phyloP scores from a whole-genome alignment of 1,140 invertebrate genomes.

The Camponotus pennsylvanicus region DNA sequence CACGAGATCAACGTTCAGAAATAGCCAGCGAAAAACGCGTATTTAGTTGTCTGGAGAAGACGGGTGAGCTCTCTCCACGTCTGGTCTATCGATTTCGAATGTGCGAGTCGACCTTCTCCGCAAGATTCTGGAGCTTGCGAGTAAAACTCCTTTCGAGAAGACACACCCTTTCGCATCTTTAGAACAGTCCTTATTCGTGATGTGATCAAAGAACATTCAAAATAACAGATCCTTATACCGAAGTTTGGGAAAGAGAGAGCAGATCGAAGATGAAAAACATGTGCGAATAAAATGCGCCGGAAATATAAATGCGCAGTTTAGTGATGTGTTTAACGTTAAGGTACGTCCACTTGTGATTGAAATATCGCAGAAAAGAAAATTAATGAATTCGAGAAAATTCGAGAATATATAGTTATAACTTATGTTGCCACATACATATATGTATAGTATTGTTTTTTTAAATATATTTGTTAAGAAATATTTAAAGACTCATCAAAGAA shows the following conservation, averaged over 20 bases:
- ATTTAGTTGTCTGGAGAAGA: conserved; percentile 25
- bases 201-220: neutral
- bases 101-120: neutral
- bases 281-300: neutral
- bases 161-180: conserved; percentile 36
- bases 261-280: neutral
- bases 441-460: neutral
- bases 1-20: conserved; percentile 38
- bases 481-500: neutral
- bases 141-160: neutral
- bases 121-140: neutral
- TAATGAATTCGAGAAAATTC: neutral
- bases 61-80: neutral
- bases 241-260: neutral
- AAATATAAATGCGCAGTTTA: conserved; percentile 37
- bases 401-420: neutral
- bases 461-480: neutral
- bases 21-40: conserved; percentile 55
- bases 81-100: conserved; percentile 21
- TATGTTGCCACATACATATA: neutral
- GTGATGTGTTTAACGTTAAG: neutral
- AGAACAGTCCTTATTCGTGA: neutral
- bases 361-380: neutral
- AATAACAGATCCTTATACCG: neutral
- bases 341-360: neutral